Percentiles rank a stretch among this genome's conserved stretches.
Evolutionary conservation across 35 echinoderm and acorn worm species (phyloP).

Genomic region (Chiridota heheva): DNA sequence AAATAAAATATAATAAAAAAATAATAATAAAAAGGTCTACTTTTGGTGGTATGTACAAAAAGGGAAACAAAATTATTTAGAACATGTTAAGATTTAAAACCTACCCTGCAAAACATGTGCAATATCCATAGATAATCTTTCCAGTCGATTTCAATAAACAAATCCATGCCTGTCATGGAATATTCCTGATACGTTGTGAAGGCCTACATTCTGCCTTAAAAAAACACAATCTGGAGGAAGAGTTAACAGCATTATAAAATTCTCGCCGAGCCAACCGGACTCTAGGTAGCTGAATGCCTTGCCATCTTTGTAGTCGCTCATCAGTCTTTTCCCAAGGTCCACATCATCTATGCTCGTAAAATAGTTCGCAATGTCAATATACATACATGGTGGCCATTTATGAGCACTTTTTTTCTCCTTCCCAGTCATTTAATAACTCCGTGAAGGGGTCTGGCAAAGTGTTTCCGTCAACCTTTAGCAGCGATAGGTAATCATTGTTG

Average conservation of each 20-base stretch:
- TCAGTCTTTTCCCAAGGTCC: neutral
- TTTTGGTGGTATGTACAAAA: no score
- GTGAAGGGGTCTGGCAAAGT: no score
- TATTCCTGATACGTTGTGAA: neutral
- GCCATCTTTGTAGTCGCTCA: slow-evolving; percentile 34
- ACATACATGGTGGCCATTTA: slow-evolving; percentile 12
- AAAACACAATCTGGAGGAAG: slow-evolving; percentile 4
- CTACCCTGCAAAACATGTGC: neutral
- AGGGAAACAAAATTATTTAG: no score
- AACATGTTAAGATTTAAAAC: neutral
- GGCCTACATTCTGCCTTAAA: neutral
- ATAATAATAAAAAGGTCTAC: no score
- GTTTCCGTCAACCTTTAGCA: no score
- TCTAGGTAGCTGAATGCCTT: slow-evolving; percentile 32
- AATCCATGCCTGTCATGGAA: neutral
- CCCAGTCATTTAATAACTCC: no score
- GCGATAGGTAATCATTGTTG: no score
- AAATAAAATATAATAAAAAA: no score
- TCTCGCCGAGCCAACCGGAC: slow-evolving; percentile 23
- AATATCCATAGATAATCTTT: neutral
- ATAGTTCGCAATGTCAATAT: slow-evolving; percentile 34
- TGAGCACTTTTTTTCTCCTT: neutral
- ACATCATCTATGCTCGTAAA: slow-evolving; percentile 16
- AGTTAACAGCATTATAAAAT: slow-evolving; percentile 18
- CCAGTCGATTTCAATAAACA: neutral